Conservation (phyloP, 2,888 invertebrate species). For the Ctenicera cuprea region DNA sequence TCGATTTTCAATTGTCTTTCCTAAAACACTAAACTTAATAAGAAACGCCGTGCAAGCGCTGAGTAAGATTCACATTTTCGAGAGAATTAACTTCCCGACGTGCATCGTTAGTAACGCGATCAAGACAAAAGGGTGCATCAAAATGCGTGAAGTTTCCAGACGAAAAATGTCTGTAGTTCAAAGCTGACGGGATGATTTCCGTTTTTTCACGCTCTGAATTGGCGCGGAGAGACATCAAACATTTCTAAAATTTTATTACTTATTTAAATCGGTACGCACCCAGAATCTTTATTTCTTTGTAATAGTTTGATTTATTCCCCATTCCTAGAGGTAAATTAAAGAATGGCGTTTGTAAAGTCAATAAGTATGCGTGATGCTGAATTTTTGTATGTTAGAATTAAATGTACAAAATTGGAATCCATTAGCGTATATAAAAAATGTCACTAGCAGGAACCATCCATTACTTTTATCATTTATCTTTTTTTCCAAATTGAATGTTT, state of each 20-base stretch:
- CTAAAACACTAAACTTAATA: background rate
- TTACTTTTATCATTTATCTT: too few species aligned
- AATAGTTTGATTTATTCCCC: too few species aligned
- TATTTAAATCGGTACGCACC: background rate
- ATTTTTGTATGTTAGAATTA: too few species aligned
- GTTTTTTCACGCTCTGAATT: background rate
- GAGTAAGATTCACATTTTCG: background rate
- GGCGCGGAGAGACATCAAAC: background rate
- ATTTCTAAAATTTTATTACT: background rate
- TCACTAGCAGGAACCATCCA: too few species aligned
- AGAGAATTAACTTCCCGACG: slow-evolving; percentile 3
- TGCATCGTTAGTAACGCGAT: slow-evolving; percentile 27
- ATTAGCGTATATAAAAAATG: too few species aligned
- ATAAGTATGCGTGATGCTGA: too few species aligned
- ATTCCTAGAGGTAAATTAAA: too few species aligned
- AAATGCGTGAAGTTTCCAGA: background rate
- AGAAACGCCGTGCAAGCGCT: slow-evolving; percentile 2
- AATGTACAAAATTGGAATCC: too few species aligned
- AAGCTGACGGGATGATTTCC: slow-evolving; percentile 1
- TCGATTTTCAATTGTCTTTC: too few species aligned
- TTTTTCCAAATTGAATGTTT: too few species aligned
- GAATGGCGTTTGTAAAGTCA: too few species aligned
- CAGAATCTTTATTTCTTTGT: too few species aligned
- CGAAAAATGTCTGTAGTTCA: background rate
- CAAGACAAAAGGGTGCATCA: slow-evolving; percentile 22